phyloP scores from a whole-genome alignment of 2,797 vertebrate species.

The Spinus olivaceus region DNA sequence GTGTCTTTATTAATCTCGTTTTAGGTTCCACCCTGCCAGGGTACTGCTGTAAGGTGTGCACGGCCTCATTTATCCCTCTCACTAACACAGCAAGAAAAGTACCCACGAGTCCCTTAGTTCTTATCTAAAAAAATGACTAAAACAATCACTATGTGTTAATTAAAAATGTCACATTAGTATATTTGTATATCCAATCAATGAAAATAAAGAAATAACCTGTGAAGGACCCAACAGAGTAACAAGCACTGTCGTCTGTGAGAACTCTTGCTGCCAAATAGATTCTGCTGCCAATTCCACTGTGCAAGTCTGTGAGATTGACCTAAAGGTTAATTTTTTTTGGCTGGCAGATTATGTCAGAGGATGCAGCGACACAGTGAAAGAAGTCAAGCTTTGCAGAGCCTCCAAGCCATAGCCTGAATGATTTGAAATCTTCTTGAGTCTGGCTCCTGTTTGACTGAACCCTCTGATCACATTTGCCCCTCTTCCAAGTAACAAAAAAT shows the following conservation, averaged over 20 bases:
- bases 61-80: not conserved
- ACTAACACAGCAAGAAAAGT: not conserved
- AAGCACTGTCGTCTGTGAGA: not conserved
- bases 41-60: not conserved
- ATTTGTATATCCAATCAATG: not conserved
- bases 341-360: not conserved
- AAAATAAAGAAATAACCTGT: not conserved
- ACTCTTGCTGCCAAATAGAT: not conserved
- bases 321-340: not conserved
- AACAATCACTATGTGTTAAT: not conserved
- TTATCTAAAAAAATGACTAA: not conserved
- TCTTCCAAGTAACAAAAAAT: not conserved
- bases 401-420: not conserved
- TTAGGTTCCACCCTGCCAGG: not conserved
- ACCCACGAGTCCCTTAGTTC: not conserved
- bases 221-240: not conserved
- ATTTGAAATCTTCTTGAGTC: not conserved
- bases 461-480: not conserved
- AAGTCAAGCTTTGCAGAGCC: not conserved
- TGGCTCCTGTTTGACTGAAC: not conserved
- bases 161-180: not conserved
- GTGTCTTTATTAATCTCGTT: not conserved
- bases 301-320: not conserved
- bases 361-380: not conserved
- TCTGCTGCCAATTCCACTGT: not conserved